phyloP scores from a whole-genome alignment of 2,113 vertebrate species.

The Gallinago undulata region DNA sequence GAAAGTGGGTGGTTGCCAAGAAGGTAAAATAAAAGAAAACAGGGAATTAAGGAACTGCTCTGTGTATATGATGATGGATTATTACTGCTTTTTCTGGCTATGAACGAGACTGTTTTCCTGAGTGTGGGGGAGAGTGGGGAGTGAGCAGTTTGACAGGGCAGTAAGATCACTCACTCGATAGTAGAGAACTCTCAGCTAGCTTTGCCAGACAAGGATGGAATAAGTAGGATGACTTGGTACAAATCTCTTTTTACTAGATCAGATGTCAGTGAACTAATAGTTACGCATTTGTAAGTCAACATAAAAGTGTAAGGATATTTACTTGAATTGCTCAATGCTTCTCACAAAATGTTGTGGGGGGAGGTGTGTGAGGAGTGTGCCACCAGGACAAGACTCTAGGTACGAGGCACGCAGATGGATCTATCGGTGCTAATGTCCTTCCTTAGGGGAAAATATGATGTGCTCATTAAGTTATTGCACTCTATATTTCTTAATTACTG shows the following conservation, averaged over 20 bases:
- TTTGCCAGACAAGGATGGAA: not conserved
- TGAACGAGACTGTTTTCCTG: not conserved
- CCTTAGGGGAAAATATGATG: not conserved
- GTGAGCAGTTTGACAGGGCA: constrained; percentile 2
- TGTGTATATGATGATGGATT: constrained; percentile 15
- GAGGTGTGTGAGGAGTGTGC: not conserved
- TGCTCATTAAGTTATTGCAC: constrained; percentile 4
- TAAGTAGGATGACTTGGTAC: not conserved
- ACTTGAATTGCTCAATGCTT: not conserved
- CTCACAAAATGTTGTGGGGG: not conserved
- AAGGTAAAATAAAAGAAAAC: constrained; percentile 20
- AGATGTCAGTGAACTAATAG: not conserved
- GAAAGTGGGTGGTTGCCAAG: not conserved
- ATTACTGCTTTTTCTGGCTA: constrained; percentile 17
- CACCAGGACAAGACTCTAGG: not conserved
- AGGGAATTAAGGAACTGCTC: not conserved
- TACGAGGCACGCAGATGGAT: not conserved
- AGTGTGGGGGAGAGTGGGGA: not conserved
- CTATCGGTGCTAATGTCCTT: not conserved
- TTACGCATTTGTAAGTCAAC: not conserved
- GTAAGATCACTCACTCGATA: not conserved
- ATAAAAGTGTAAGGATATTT: not conserved
- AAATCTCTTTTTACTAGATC: not conserved
- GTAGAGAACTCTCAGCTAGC: not conserved
- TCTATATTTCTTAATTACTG: not conserved